Base-by-base conservation (phyloP, 2,797 vertebrate genomes). In the Sebastes hopkinsi region DNA sequence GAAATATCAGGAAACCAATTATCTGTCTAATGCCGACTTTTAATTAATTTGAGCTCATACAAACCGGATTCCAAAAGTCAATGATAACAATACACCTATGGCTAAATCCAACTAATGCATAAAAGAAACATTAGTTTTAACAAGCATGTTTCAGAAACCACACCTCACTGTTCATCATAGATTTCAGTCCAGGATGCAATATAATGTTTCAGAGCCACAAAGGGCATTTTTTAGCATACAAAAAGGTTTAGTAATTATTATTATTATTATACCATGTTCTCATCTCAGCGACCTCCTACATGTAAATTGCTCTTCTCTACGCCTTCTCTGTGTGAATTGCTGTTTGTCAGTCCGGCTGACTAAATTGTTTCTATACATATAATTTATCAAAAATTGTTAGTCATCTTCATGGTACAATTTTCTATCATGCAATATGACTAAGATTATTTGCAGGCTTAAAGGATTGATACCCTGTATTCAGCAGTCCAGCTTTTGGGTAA, bases 31-130 rank as follows among this genome's bases (percentile, higher is more conserved):
- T 55, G 30, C 18, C 69, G 18, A 42, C 30, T 25, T 42, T 65
- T 30, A 67, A 81, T 83, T 79, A 46, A 75, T 85, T 82, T 77
- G 30, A 77, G 6, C 55, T 68, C 20, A 68, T 76, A 70, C 8
- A 80, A 69, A 72, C 34, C 12, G 27, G 30, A 72, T 78, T 72
- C n/a, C 54, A 42, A 70, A 70, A 20, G 16, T 62, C 70, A 82
- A 5, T 79, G n/a, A 61, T 85, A 9, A 9, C 16, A 61, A 32
- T 75, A 32, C 23, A 60, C 58, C 58, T 61, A 12, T 1, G 14
- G 23, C 50, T 77, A 36, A 74, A 59, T 75, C 23, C 27, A 77
- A 4, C 11, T n/a, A 61, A 78, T 71, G 20, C 14, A 67, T 62
- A 10, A 70, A 58, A 46, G 8, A 66, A 75, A 46, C 29, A 34